Evolutionary conservation across 2,888 invertebrate species (phyloP), one percentile per base, ranked within the genome.

Genomic region (Syrphus vitripennis): DNA sequence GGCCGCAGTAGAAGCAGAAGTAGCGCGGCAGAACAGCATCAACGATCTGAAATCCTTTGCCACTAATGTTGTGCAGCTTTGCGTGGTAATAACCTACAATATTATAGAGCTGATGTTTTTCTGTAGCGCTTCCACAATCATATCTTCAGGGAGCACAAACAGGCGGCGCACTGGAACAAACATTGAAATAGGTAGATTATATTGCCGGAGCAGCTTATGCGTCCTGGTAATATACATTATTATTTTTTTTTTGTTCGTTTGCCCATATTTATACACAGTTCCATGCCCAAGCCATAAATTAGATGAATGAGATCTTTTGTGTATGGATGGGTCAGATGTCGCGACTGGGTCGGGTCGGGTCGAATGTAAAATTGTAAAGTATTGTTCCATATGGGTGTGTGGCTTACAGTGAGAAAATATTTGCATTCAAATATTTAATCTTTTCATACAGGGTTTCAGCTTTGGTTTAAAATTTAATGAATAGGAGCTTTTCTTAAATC

Each of bases 181-280:
- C 83, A 80, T 65, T 59, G 80, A 57, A 83, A 70, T 79, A 70
- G 63, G 63, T 75, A 71, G 79, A 79, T 83, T 79, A 79, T 75
- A 70, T 70, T 55, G 57, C 70, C 74, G 31, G 24, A 48, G 65
- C 16, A 57, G 79, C 26, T 75, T 70, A 55, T 63, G 21, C 42
- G 26, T 63, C 19, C 45, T 29, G 45, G 45, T 29, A 42, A 21
- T 6, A 21, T 3, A n/a, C n/a, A n/a, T n/a, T n/a, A 59, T 57
- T 34, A 63, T 14, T 29, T 45, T 26, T 63, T 26, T 29, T 63
- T 14, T 9, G 19, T 16, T 7, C 16, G 29, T 6, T 29, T 40
- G 10, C 3, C 14, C 61, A 63, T 63, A 65, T 45, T 63, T 65
- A 65, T 65, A 3, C 45, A 29, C 45, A 29, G 42, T 19, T 45